Conservation (phyloP, 2,797 vertebrate species). For the Enoplosus armatus region DNA sequence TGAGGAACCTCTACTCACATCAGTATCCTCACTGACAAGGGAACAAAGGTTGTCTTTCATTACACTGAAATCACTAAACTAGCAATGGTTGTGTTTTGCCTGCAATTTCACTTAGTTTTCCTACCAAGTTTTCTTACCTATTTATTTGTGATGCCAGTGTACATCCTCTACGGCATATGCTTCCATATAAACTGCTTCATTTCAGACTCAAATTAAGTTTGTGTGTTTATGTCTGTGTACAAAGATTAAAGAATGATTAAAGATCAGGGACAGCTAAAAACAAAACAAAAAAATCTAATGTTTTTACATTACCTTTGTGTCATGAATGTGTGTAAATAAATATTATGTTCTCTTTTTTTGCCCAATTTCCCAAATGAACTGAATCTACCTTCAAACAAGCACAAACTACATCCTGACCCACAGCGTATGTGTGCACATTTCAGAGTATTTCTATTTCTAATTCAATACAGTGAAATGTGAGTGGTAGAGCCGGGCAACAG, state of each 20-base stretch:
- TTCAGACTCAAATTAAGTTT: conserved; percentile 24
- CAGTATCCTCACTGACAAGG: conserved; percentile 63
- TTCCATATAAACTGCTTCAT: conserved; percentile 30
- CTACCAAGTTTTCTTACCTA: conserved; percentile 45
- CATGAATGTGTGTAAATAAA: conserved; percentile 48
- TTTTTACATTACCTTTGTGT: neutral
- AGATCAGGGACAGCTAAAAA: neutral
- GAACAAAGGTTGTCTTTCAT: conserved; percentile 24
- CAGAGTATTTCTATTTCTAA: neutral
- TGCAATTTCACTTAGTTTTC: conserved; percentile 41
- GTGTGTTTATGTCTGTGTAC: conserved; percentile 14
- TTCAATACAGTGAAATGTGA: neutral
- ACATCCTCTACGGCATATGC: conserved; percentile 17
- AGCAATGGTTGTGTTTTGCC: conserved; percentile 21
- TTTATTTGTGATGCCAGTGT: conserved; percentile 62
- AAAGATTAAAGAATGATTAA: conserved; percentile 5
- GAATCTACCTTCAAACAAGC: neutral
- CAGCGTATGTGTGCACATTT: neutral
- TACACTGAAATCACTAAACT: conserved; percentile 46
- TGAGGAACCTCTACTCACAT: conserved; percentile 77
- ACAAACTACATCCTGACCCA: neutral
- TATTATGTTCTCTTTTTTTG: conserved; percentile 15
- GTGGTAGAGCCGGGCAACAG: neutral
- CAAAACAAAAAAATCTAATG: neutral
- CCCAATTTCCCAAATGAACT: conserved; percentile 7